phyloP scores from a whole-genome alignment of 37 sponge, comb jelly and placozoan species.

The Halisarca cf. caerulea region DNA sequence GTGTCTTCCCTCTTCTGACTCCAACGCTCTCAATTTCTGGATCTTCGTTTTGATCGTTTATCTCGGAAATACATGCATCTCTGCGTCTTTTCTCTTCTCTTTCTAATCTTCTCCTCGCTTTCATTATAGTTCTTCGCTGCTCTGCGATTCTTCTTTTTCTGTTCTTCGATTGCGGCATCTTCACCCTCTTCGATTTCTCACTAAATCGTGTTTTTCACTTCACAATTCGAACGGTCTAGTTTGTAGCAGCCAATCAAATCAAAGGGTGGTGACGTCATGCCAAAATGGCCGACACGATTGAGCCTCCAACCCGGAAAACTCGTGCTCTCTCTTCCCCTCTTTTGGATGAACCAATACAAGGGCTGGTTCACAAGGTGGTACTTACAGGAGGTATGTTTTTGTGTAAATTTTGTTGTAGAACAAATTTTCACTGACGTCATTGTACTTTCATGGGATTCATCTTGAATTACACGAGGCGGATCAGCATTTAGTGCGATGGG shows the following conservation, averaged over 20 bases:
- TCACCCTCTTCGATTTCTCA: not conserved
- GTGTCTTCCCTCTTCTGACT: too few relatives aligned
- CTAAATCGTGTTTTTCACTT: conserved; percentile 1
- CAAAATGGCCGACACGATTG: not conserved
- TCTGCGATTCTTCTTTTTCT: conserved; percentile 57
- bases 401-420: not conserved
- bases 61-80: not conserved
- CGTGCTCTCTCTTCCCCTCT: conserved; percentile 11
- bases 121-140: conserved; percentile 36
- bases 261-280: not conserved
- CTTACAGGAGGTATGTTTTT: conserved; percentile 76
- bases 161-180: conserved; percentile 63
- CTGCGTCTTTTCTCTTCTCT: not conserved
- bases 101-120: conserved; percentile 34
- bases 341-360: not conserved
- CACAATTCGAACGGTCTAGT: not conserved
- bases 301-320: not conserved
- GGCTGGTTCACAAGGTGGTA: conserved; percentile 75
- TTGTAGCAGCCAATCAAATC: not conserved
- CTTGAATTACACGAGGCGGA: too few relatives aligned
- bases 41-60: not conserved
- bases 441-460: too few relatives aligned
- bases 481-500: too few relatives aligned
- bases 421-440: too few relatives aligned
- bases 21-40: not conserved